phyloP scores from a whole-genome alignment of 2,888 invertebrate species.

The Cryptocheilus praepositus region DNA sequence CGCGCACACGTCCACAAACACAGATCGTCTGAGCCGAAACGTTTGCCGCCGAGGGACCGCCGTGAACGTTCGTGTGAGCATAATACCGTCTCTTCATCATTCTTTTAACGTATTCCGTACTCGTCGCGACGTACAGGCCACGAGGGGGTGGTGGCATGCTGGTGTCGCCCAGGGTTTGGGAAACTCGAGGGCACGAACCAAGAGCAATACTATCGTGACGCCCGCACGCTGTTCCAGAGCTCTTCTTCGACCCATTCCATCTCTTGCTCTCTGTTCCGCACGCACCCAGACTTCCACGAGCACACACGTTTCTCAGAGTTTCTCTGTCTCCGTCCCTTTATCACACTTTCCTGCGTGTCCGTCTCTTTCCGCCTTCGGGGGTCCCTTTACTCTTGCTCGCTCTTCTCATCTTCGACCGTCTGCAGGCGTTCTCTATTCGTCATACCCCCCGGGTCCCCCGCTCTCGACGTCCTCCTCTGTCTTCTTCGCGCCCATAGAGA shows the following conservation, averaged over 20 bases:
- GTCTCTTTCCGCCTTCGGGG: constrained; percentile 39
- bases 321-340: constrained; percentile 16
- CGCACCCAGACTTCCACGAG: neutral
- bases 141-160: constrained; percentile 44
- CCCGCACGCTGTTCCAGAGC: constrained; percentile 32
- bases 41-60: too few relatives aligned
- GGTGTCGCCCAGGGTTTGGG: constrained; percentile 53
- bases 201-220: constrained; percentile 61
- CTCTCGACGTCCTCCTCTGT: constrained; percentile 8
- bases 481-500: constrained; percentile 27
- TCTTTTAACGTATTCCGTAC: constrained; percentile 63
- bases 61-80: constrained; percentile 30
- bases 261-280: constrained; percentile 12
- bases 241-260: constrained; percentile 15
- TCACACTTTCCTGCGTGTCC: constrained; percentile 33
- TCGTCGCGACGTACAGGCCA: constrained; percentile 55
- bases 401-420: constrained; percentile 50
- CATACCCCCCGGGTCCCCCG: constrained; percentile 35
- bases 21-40: constrained; percentile 14
- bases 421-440: constrained; percentile 51
- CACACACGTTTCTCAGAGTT: constrained; percentile 11
- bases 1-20: constrained; percentile 1
- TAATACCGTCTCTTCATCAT: constrained; percentile 61
- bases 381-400: constrained; percentile 24
- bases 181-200: constrained; percentile 56